These are phyloP conservation scores for Uria aalge DNA, from an alignment of 2,113 vertebrate genomes.

Conservation along the genomic window DNA sequence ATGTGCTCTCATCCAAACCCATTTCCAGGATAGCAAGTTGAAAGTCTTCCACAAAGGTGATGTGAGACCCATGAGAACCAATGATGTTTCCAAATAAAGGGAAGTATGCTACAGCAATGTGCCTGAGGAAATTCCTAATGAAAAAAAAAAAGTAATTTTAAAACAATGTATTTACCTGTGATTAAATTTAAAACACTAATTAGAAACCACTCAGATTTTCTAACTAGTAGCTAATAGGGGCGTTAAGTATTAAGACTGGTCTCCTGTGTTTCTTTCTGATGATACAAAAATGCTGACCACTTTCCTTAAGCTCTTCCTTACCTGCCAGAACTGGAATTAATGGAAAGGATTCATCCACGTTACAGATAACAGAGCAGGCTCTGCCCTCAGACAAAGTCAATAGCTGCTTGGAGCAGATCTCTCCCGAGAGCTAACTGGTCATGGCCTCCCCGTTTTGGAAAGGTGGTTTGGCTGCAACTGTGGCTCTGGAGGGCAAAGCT, in stretches of 20 bases:
- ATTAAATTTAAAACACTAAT: neutral
- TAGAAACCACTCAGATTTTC: neutral
- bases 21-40: neutral
- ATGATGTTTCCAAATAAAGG: neutral
- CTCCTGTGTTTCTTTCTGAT: neutral
- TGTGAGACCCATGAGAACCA: neutral
- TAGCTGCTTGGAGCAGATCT: neutral
- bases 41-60: neutral
- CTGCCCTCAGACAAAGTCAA: neutral
- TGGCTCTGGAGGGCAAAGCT: neutral
- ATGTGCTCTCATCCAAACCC: neutral
- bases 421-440: neutral
- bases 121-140: neutral
- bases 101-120: neutral
- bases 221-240: neutral
- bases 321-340: neutral
- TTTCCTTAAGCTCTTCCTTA: neutral
- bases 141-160: neutral
- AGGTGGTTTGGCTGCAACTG: accelerated
- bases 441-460: neutral
- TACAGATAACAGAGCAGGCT: neutral
- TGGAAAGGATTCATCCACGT: neutral
- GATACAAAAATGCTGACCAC: neutral
- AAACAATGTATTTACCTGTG: neutral
- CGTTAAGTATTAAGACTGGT: neutral